Percentiles rank a stretch among this genome's conserved stretches.
Evolutionary conservation across 2,888 invertebrate genomes (phyloP).

Genomic region (Drosophila hamatofila): DNA sequence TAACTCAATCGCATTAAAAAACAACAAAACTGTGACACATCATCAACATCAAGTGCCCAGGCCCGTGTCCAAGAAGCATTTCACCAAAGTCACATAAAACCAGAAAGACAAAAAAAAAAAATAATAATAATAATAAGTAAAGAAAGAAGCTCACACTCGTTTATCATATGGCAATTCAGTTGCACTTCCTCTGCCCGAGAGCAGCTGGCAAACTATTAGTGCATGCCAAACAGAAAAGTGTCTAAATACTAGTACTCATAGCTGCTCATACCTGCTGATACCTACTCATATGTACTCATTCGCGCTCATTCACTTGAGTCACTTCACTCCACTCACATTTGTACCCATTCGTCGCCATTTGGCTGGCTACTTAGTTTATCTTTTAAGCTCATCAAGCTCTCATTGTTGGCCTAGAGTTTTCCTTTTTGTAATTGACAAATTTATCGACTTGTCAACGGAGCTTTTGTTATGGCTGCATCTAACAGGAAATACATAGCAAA

Average conservation of each 20-base stretch:
- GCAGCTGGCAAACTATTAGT: constrained; percentile 57
- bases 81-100: constrained; percentile 53
- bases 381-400: constrained; percentile 76
- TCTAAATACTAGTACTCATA: constrained; percentile 7
- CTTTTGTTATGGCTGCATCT: constrained; percentile 57
- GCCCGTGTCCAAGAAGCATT: constrained; percentile 58
- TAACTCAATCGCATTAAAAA: constrained; percentile 77
- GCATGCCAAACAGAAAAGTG: constrained; percentile 51
- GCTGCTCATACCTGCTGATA: background rate
- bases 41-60: constrained; percentile 73
- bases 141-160: constrained; percentile 16
- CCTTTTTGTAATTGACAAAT: constrained; percentile 61
- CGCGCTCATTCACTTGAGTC: background rate
- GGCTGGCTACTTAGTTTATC: constrained; percentile 67
- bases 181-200: constrained; percentile 68
- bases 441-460: constrained; percentile 68
- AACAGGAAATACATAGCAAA: constrained; percentile 72
- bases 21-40: constrained; percentile 69
- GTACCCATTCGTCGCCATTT: constrained; percentile 35
- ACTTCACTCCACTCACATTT: background rate
- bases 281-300: constrained; percentile 1
- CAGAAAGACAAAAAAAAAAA: background rate
- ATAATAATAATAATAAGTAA: too few species aligned
- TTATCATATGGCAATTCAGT: constrained; percentile 49
- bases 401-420: constrained; percentile 48